phyloP scores from a whole-genome alignment of 23 tunicate genomes.

The Styela clava region DNA sequence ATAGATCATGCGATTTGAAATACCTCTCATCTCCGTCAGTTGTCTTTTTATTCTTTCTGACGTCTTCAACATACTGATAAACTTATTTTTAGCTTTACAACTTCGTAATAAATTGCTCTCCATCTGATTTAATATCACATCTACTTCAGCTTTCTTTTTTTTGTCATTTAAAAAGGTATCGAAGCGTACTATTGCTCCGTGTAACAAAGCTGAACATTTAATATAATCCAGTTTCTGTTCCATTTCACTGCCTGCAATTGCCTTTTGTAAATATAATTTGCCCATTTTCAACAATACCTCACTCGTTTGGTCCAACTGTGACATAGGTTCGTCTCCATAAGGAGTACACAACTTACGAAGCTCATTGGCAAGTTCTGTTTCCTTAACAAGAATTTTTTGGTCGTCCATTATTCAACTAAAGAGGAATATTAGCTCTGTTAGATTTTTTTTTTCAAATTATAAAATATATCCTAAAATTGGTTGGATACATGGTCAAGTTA shows the following conservation, averaged over 20 bases:
- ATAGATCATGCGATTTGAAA: not conserved
- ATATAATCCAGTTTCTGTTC: conserved; percentile 43
- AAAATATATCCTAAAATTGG: no score
- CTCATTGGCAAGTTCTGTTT: conserved; percentile 13
- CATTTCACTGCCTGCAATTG: not conserved
- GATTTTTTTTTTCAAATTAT: no score
- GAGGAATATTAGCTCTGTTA: no score
- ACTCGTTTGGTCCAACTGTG: conserved; percentile 27
- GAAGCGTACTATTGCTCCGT: conserved; percentile 34
- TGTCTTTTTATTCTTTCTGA: not conserved
- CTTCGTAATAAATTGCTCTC: not conserved
- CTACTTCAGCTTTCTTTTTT: not conserved
- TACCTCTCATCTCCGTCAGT: not conserved
- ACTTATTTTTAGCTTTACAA: not conserved
- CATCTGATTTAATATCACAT: not conserved
- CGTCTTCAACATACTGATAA: not conserved
- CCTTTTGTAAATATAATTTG: conserved; percentile 18
- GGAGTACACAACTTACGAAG: conserved; percentile 31
- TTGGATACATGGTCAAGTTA: no score
- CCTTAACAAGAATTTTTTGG: not conserved
- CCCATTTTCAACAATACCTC: conserved; percentile 44
- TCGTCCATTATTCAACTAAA: no score
- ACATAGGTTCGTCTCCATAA: conserved; percentile 40
- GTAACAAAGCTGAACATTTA: conserved; percentile 42
- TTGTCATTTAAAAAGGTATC: not conserved